Evolutionary conservation across 2,888 invertebrate species (phyloP), one percentile per base, ranked within the genome.

Genomic region (Luperina nickerlii): DNA sequence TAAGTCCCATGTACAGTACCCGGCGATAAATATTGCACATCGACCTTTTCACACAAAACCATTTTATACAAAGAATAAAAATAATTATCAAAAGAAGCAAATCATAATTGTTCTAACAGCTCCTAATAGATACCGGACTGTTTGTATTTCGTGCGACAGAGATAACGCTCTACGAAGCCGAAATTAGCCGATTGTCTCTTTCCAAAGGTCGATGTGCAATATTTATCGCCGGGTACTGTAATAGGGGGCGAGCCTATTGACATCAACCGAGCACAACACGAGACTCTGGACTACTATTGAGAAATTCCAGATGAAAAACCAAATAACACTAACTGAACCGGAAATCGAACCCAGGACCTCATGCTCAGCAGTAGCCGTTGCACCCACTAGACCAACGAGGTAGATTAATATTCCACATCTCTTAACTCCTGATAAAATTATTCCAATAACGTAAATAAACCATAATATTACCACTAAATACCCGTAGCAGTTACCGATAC

Each of bases 401-500:
- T 24, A 60, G 20, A 20, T 38, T 65, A 38, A 24, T n/a, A 54
- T 38, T 24, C 5, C 15, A 38, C 0, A 1, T 5, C n/a, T 38
- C 18, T 8, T 24, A 15, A 32, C 32, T 24, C 15, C 51, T 75
- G 7, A 24, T 54, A 2, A 57, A 45, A 60, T 75, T 6, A 77
- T 20, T 32, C 24, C 2, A 60, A 13, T 9, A 60, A 51, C 20
- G 3, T 66, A 32, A 67, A 48, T 68, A 38, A 15, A 54, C 38
- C 8, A 24, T 24, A 62, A 20, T 38, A 57, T 11, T 42, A 60
- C n/a, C 18, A 60, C 7, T 65, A 54, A 80, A 78, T 69, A 83
- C 63, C 62, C 69, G 27, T 54, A 65, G 5, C 32, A 42, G 54
- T 38, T 70, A 54, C 69, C 0, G 24, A 68, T 75, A 74, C 24